Conservation (phyloP, 2,113 vertebrate species). For the Solenodon paradoxus region DNA sequence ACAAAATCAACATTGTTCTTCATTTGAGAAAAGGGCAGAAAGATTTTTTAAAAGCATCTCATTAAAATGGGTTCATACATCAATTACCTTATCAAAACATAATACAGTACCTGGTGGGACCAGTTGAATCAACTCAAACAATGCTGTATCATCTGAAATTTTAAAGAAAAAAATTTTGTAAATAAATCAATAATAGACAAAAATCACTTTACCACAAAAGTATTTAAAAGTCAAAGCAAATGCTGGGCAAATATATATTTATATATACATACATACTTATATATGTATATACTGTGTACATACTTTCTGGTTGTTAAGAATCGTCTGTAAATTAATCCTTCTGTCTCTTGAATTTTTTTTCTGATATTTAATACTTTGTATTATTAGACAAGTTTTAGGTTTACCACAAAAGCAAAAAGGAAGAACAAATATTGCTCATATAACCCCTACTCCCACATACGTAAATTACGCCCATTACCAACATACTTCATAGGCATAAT, state of each 20-base stretch:
- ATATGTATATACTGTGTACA: neutral
- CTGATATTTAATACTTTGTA: neutral
- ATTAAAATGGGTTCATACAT: neutral
- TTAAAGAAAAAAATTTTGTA: conserved; percentile 71
- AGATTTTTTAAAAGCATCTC: conserved; percentile 18
- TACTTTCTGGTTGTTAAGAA: neutral
- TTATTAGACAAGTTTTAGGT: neutral
- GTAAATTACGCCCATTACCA: neutral
- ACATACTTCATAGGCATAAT: neutral
- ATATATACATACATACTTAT: neutral
- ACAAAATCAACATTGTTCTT: conserved; percentile 28
- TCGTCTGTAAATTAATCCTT: neutral
- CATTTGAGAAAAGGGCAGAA: neutral
- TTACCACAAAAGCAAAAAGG: neutral
- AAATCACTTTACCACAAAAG: neutral
- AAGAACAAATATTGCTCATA: neutral
- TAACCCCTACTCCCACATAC: neutral
- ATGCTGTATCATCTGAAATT: conserved; percentile 91
- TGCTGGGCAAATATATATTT: neutral
- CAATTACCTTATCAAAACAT: conserved; percentile 13
- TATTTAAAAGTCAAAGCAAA: conserved; percentile 16
- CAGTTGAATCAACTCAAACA: conserved; percentile 94
- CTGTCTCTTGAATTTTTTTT: neutral
- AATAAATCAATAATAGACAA: conserved; percentile 43
- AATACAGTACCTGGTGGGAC: conserved; percentile 91